Base-by-base conservation (phyloP, 2,888 invertebrate species). In the Tortrix viridana region DNA sequence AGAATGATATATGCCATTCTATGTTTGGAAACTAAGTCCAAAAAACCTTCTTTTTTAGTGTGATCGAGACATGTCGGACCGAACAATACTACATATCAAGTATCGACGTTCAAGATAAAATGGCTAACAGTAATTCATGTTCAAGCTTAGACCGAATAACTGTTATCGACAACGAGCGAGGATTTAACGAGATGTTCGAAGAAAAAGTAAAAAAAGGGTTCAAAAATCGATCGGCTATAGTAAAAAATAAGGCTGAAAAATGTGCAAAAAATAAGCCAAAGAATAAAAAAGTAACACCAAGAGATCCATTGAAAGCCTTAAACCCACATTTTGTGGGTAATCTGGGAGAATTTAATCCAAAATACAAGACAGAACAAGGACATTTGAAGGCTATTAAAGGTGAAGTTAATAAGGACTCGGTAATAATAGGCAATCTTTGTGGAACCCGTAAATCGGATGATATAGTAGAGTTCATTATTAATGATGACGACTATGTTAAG, bases 121-220 rank as follows among this genome's bases (percentile, higher is more conserved):
- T 78, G 64, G 5, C 2, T 5, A 38, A 38, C 18, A 74, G 70
- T 65, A 71, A 73, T 63, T 85, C 89, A 7, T 80, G 67, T 44
- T 76, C 87, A 2, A 89, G 89, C 73, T 73, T 77, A 67, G 89
- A 87, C 72, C 82, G 88, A 53, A 72, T 90, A 23, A 91, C 90
- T 1, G 88, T 91, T 7, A 86, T 91, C 58, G 80, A 85, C 54
- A 86, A 83, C 32, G 67, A 81, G 62, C 74, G 79, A 43, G 74
- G 82, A 12, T 73, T 78, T 53, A 71, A 52, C 23, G 69, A 76
- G 67, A 67, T 77, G 19, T 73, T 73, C 49, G 43, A 73, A 65
- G 76, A 66, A 72, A 75, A 50, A 70, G 52, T 22, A 65, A 44
- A 19, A 18, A 5, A 48, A 32, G 46, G 19, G 41, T 4, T 43